Evolutionary conservation across 2,113 vertebrate genomes (phyloP).

Genomic region (Scomber scombrus): DNA sequence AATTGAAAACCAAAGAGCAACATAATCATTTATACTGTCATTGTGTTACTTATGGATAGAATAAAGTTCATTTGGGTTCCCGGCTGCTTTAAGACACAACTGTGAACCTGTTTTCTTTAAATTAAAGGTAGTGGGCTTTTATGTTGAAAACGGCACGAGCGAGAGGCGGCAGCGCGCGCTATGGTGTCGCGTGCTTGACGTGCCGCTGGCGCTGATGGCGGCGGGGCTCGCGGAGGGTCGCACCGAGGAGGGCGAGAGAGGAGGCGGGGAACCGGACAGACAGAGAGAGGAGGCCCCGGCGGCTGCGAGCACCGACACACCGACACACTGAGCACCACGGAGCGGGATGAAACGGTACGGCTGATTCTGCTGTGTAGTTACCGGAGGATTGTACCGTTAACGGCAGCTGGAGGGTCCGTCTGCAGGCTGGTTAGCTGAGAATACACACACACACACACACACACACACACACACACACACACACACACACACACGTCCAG

Average conservation of each 20-base stretch:
- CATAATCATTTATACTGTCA: too few relatives aligned
- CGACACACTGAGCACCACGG: neutral
- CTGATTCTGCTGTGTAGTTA: constrained; percentile 32
- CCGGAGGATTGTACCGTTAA: constrained; percentile 1
- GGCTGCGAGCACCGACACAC: constrained; percentile 51
- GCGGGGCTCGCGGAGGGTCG: constrained; percentile 75
- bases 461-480: neutral
- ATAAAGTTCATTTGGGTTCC: too few relatives aligned
- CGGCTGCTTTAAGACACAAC: too few relatives aligned
- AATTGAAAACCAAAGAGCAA: too few relatives aligned
- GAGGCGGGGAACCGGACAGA: constrained; percentile 64
- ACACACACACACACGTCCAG: neutral
- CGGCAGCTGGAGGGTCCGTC: constrained; percentile 16
- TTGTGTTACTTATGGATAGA: too few relatives aligned
- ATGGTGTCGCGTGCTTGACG: constrained; percentile 44
- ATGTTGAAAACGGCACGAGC: constrained; percentile 38
- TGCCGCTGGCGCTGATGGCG: constrained; percentile 75
- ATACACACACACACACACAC: neutral
- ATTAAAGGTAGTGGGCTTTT: constrained; percentile 33
- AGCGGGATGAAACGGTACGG: constrained; percentile 37
- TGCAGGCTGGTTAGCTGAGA: neutral
- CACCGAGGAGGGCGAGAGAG: constrained; percentile 67
- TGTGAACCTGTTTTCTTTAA: too few relatives aligned
- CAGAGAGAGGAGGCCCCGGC: constrained; percentile 49
- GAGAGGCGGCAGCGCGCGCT: constrained; percentile 34